phyloP scores from a whole-genome alignment of 2,888 invertebrate species.

The Amphipoea lucens region DNA sequence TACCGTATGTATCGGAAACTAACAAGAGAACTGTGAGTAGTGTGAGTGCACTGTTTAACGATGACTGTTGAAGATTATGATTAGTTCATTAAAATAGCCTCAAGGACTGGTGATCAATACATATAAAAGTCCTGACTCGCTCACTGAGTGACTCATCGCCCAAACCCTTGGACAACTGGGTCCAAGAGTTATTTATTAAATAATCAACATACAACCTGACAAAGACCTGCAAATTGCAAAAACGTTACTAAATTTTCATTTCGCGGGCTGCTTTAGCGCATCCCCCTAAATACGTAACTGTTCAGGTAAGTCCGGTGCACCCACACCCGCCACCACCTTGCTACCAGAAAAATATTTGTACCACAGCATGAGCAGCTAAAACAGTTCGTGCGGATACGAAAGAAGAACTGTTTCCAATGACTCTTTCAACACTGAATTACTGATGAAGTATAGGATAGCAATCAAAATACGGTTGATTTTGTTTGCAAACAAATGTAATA shows the following conservation, averaged over 20 bases:
- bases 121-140: not conserved
- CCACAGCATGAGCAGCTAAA: not conserved
- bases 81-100: not conserved
- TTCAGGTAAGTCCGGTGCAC: not conserved
- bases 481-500: constrained; percentile 1
- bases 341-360: not conserved
- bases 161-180: not conserved
- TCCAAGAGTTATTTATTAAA: too few species aligned
- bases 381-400: not conserved
- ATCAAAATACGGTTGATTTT: constrained; percentile 2
- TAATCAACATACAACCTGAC: too few species aligned
- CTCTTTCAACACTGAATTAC: not conserved
- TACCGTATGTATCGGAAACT: constrained; percentile 17
- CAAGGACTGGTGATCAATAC: not conserved
- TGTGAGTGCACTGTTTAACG: not conserved
- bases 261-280: too few species aligned
- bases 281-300: not conserved
- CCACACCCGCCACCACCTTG: not conserved
- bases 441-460: not conserved
- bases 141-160: not conserved
- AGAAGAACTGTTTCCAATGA: not conserved
- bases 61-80: not conserved
- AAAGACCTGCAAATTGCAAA: too few species aligned
- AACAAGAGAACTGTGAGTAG: not conserved
- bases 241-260: too few species aligned